Evolutionary conservation across 2,888 invertebrate species (phyloP).

Genomic region (Alsophila aescularia): DNA sequence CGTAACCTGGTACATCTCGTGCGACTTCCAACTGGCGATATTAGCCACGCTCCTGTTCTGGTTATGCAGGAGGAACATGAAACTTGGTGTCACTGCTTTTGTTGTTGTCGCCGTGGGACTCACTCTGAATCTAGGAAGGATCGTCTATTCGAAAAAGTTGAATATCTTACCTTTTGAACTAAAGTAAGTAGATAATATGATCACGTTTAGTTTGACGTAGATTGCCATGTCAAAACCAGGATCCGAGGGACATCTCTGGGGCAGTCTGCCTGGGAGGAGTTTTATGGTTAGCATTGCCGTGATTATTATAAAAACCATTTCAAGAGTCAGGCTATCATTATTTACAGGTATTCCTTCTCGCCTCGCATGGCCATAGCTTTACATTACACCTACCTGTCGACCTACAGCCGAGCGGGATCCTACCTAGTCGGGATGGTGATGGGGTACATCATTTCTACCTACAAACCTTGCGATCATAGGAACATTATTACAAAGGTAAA

Average conservation of each 20-base stretch:
- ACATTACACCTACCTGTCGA: conserved; percentile 23
- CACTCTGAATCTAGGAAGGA: conserved; percentile 94
- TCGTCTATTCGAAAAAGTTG: conserved; percentile 95
- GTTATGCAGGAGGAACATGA: conserved; percentile 37
- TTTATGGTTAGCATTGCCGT: no score
- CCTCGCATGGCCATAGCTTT: conserved; percentile 2
- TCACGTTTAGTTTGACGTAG: no score
- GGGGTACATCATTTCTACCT: conserved; percentile 41
- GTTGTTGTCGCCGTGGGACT: conserved; percentile 24
- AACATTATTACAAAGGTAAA: conserved; percentile 33
- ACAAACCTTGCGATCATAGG: conserved; percentile 34
- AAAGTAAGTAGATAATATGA: conserved; percentile 29
- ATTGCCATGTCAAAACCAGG: no score
- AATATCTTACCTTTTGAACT: conserved; percentile 96
- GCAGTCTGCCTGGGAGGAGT: no score
- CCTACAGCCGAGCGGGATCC: conserved; percentile 28
- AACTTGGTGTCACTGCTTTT: conserved; percentile 20
- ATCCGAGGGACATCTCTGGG: no score
- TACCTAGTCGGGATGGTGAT: conserved; percentile 44
- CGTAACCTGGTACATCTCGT: conserved; percentile 46
- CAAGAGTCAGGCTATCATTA: no score
- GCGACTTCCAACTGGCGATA: conserved; percentile 47
- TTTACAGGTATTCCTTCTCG: conserved; percentile 12
- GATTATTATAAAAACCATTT: no score
- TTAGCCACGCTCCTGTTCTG: conserved; percentile 38